Conservation (phyloP, 2,888 invertebrate species). For the Lasioglossum lativentre region DNA sequence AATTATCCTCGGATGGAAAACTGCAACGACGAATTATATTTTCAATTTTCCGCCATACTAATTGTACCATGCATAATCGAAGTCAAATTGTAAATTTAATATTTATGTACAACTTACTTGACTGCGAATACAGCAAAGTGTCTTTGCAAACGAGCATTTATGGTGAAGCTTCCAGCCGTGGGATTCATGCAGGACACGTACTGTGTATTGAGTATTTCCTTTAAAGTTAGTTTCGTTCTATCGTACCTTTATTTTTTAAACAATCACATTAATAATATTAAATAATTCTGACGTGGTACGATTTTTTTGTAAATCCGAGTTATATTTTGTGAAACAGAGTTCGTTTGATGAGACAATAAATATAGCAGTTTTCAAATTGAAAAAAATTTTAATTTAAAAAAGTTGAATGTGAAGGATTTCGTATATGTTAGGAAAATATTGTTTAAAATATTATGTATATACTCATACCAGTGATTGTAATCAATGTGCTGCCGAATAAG, state of each 20-base stretch:
- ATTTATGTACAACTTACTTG: slow-evolving; percentile 85
- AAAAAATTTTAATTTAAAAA: not conserved
- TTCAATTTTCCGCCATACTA: not conserved
- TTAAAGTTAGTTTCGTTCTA: slow-evolving; percentile 92
- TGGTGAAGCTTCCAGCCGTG: slow-evolving; percentile 97
- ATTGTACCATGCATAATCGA: not conserved
- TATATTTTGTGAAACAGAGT: not conserved
- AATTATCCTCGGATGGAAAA: slow-evolving; percentile 93
- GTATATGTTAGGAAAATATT: not conserved
- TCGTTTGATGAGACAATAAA: not conserved
- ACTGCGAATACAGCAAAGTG: slow-evolving; percentile 95
- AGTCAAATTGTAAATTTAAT: not conserved
- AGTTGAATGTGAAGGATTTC: not conserved
- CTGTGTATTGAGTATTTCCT: slow-evolving; percentile 97
- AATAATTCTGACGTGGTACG: not conserved
- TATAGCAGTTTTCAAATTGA: not conserved
- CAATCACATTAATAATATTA: not conserved
- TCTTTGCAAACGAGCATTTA: slow-evolving; percentile 94
- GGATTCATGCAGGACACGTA: slow-evolving; percentile 99
- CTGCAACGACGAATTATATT: slow-evolving; percentile 84
- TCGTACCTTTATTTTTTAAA: slow-evolving; percentile 89
- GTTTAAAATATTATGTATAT: not conserved
- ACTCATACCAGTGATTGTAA: slow-evolving; percentile 93
- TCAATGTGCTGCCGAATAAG: slow-evolving; percentile 96
- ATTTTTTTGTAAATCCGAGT: not conserved